phyloP scores from a whole-genome alignment of 2,888 invertebrate genomes.

The Arenicola marina region DNA sequence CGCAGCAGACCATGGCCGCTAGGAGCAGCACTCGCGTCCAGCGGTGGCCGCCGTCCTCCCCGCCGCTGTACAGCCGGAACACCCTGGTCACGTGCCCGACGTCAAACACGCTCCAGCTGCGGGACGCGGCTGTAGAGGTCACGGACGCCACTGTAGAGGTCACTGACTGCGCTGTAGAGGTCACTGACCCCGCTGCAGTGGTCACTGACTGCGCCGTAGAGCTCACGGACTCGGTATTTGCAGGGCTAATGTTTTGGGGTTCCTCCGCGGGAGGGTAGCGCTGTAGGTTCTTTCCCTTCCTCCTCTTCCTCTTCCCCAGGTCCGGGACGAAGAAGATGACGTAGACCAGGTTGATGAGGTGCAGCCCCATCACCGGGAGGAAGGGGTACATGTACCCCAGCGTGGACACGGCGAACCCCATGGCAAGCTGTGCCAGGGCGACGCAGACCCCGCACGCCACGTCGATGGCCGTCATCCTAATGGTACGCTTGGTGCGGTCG shows the following conservation, averaged over 20 bases:
- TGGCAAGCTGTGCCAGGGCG: background rate
- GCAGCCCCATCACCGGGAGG: background rate
- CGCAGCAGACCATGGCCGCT: conserved; percentile 2
- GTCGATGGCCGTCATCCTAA: background rate
- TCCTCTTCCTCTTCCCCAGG: too few species aligned
- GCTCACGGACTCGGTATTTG: too few species aligned
- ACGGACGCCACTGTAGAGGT: too few species aligned
- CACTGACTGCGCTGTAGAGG: too few species aligned
- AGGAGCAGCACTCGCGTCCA: background rate
- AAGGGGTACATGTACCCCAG: background rate
- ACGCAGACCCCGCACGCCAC: background rate
- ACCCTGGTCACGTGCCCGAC: background rate
- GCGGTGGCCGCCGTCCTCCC: background rate
- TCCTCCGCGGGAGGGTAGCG: too few species aligned
- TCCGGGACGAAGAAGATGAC: background rate
- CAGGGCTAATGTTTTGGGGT: too few species aligned
- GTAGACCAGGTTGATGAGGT: background rate
- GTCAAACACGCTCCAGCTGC: too few species aligned
- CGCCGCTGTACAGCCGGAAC: background rate
- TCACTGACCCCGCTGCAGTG: too few species aligned
- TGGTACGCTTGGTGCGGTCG: background rate
- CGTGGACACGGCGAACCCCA: background rate
- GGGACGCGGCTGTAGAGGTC: too few species aligned
- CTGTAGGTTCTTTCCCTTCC: too few species aligned
- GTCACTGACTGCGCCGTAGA: too few species aligned